A percentile compares a stretch with the other conserved stretches of the same genome.
phyloP scores from a whole-genome alignment of 2,888 invertebrate genomes.

The Ethmia dodecea region DNA sequence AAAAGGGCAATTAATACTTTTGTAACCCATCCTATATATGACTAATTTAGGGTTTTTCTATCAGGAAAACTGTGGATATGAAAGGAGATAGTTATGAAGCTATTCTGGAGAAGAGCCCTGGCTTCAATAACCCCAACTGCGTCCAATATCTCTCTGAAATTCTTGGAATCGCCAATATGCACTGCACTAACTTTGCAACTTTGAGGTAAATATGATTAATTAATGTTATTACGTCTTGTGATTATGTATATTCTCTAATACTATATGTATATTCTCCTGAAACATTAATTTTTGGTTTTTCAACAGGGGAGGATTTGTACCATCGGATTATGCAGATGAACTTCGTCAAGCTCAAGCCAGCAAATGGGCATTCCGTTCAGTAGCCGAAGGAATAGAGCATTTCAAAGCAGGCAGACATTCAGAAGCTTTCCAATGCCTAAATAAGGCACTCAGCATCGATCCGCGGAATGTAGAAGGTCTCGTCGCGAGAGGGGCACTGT shows the following conservation, averaged over 20 bases:
- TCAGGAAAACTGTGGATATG: conserved; percentile 87
- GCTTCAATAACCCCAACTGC: conserved; percentile 94
- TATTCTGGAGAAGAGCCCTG: conserved; percentile 88
- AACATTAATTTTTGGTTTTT: conserved; percentile 2
- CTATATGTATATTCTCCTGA: not conserved
- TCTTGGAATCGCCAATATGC: conserved; percentile 83
- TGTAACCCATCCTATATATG: conserved; percentile 25
- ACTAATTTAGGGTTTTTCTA: conserved; percentile 32
- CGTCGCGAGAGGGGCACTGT: conserved; percentile 93
- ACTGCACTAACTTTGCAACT: conserved; percentile 83
- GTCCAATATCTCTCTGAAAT: conserved; percentile 87
- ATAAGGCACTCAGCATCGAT: conserved; percentile 95
- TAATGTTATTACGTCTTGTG: not conserved
- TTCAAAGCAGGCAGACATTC: conserved; percentile 95
- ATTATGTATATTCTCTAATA: not conserved
- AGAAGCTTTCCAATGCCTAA: conserved; percentile 96
- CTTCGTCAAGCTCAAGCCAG: conserved; percentile 93
- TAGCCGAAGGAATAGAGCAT: conserved; percentile 96
- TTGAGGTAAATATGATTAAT: conserved; percentile 75
- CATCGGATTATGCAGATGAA: conserved; percentile 89
- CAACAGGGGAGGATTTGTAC: conserved; percentile 84
- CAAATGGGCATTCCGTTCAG: conserved; percentile 95
- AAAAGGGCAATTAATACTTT: conserved; percentile 35
- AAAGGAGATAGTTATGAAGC: conserved; percentile 88
- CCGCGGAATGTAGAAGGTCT: conserved; percentile 94